Base-by-base conservation (phyloP, 2,888 invertebrate genomes). In the Temnothorax rugatulus region DNA sequence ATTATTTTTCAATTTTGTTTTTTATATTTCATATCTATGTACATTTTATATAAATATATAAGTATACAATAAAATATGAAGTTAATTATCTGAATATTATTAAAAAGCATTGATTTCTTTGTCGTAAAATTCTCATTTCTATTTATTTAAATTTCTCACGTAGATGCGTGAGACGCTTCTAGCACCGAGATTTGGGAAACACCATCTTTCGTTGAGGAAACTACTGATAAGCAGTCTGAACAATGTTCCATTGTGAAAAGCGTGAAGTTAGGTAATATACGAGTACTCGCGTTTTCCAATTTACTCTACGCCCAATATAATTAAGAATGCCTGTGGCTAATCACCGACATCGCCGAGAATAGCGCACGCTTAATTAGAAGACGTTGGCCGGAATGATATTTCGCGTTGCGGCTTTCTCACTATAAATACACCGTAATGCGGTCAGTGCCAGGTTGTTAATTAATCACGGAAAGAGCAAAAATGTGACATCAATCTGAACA, bases 351-450 rank as follows among this genome's bases (percentile, higher is more conserved):
- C 15, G 5, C 5, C 34, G 11, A 77, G 69, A 77, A 77, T 68
- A 77, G 57, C 54, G 44, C 57, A 34, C 15, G 68, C 77, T 68
- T 77, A 77, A 77, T 77, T 77, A 29, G 57, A 68, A 68, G 77
- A 47, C 41, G 57, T 68, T 68, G 69, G 44, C 44, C 57, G 69
- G 29, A 69, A 68, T 77, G 68, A 68, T 77, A 68, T 77, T 68
- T 68, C 77, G 68, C n/a, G 68, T 41, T 52, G 18, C 21, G 44
- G 21, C 69, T 77, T 77, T 77, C 68, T 57, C 47, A 21, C 29
- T 69, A 69, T 57, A 77, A 77, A 57, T 68, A 77, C 44, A 44
- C 57, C 21, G n/a, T 68, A 77, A 77, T 57, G 57, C 77, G 77
- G 69, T 68, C 77, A 77, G 15, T 68, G 47, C 18, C 57, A 57